These are phyloP conservation scores for Rhagonycha lutea DNA, from an alignment of 2,888 invertebrate genomes.

Conservation along the genomic window DNA sequence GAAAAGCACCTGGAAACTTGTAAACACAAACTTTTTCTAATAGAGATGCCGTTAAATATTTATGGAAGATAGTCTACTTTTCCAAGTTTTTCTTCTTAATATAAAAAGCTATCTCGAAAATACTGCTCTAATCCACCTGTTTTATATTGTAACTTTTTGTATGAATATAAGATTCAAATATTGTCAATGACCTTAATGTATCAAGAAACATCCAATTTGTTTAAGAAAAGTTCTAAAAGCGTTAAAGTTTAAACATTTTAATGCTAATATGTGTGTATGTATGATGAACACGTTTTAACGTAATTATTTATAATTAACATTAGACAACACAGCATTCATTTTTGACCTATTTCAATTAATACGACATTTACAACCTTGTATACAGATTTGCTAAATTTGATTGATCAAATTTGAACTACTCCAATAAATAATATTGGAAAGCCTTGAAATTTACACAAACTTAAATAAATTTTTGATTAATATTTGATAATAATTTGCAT, in stretches of 20 bases:
- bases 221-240: neutral
- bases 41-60: too few relatives aligned
- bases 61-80: too few relatives aligned
- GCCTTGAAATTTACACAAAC: neutral
- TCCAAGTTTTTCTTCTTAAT: neutral
- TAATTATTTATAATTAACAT: conserved; percentile 20
- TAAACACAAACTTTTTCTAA: too few relatives aligned
- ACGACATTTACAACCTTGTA: conserved; percentile 13
- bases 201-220: conserved; percentile 5
- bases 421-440: neutral
- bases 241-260: conserved; percentile 1
- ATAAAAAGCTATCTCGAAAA: too few relatives aligned
- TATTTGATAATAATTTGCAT: neutral
- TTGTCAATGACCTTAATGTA: neutral
- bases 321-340: conserved; percentile 11
- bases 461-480: neutral
- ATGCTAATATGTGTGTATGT: conserved; percentile 5
- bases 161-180: neutral
- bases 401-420: conserved; percentile 11
- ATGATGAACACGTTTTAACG: conserved; percentile 6
- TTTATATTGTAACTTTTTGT: neutral
- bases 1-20: too few relatives aligned
- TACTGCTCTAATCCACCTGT: neutral
- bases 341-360: conserved; percentile 25
- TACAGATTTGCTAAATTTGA: neutral